Evolutionary conservation across 2,888 invertebrate species (phyloP).

Genomic region (Germaria angustata): DNA sequence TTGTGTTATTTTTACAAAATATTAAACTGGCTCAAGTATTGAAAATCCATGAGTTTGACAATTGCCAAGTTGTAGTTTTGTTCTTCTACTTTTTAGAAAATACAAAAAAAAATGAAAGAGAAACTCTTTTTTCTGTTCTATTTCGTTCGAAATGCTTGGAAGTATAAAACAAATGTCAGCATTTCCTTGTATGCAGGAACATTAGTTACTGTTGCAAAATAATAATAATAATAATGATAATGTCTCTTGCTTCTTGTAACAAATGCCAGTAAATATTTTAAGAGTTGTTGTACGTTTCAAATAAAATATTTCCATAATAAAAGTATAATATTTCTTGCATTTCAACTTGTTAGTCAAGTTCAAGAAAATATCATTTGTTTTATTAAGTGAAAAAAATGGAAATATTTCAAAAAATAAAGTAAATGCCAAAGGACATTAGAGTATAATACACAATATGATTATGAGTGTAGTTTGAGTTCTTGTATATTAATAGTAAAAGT

Average conservation of each 20-base stretch:
- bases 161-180: constrained; percentile 44
- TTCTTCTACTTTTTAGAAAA: constrained; percentile 5
- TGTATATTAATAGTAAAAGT: neutral
- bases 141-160: constrained; percentile 5
- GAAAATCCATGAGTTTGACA: constrained; percentile 49
- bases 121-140: neutral
- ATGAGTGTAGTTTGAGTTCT: neutral
- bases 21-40: constrained; percentile 14
- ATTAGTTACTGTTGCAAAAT: constrained; percentile 26
- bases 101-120: neutral
- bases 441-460: neutral
- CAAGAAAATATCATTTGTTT: constrained; percentile 29
- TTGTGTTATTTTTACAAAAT: constrained; percentile 14
- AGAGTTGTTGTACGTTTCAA: constrained; percentile 12
- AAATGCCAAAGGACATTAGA: constrained; percentile 46
- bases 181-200: constrained; percentile 38
- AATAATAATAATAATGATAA: neutral
- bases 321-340: constrained; percentile 34
- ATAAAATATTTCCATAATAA: constrained; percentile 47
- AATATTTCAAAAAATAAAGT: constrained; percentile 6
- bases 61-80: constrained; percentile 48
- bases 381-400: neutral
- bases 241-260: neutral
- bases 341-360: constrained; percentile 6
- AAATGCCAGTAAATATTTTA: constrained; percentile 21